Evolutionary conservation across 2,888 invertebrate genomes (phyloP), one percentile per base, ranked within the genome.

Genomic region (Dasysyrphus tricinctus): DNA sequence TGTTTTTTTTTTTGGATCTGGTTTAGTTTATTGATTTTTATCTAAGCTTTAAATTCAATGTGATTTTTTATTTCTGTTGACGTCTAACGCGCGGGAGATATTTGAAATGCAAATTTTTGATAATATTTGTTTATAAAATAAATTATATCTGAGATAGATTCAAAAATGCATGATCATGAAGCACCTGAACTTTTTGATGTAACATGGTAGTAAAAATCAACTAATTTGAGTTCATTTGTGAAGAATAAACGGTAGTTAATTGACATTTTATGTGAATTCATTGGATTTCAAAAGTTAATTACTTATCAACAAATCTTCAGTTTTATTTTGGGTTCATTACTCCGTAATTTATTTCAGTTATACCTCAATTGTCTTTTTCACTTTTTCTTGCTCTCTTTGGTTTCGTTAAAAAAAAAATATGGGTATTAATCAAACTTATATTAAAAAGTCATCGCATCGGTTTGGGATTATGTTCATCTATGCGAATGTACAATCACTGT

Each of bases 101-200:
- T 67, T 67, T 49, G 6, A 63, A 44, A 63, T 44, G 44, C 63
- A 32, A 61, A 61, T 42, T 39, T 9, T 56, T n/a, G n/a, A n/a
- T 24, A 24, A 24, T 24, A 32, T n/a, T 24, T 39, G 3, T 42
- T 11, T 42, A 3, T 12, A 24, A 39, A 39, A 59, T 59, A 19
- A 59, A 57, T 57, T 19, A 3, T 19, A 5, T 32, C 37, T 19
- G 34, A 34, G 6, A 16, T 16, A 37, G 11, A 3, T 5, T 0
- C 11, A 14, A 5, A 2, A 3, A 42, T 12, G 39, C 14, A 14
- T 14, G 0, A 14, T 4, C 0, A 39, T 8, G 8, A 8, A 37
- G 7, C 8, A 37, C 8, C 1, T 8, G 0, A 8, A 37, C 4
- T 0, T 16, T n/a, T 19, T 7, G 12, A 32, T 44, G 5, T 16